These are phyloP conservation scores for Hemitrygon akajei DNA, from an alignment of 2,797 vertebrate species.

Conservation along the genomic window DNA sequence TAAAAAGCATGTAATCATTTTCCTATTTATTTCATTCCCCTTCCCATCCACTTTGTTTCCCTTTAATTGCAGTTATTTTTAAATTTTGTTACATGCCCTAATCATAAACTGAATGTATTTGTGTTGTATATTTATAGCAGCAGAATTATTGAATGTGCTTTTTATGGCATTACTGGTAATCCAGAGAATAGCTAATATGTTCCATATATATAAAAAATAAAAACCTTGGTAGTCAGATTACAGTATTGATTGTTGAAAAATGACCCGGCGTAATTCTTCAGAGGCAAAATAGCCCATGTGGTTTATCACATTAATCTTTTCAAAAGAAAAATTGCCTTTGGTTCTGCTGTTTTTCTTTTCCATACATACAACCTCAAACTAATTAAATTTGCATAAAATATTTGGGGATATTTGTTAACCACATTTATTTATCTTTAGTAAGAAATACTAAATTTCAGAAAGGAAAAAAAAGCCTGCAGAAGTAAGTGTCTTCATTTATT, in stretches of 20 bases:
- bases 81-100: not conserved
- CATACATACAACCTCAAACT: slow-evolving; percentile 38
- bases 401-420: slow-evolving; percentile 8
- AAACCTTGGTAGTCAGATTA: slow-evolving; percentile 48
- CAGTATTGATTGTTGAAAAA: slow-evolving; percentile 47
- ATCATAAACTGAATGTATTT: slow-evolving; percentile 5
- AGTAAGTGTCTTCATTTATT: not conserved
- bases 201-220: slow-evolving; percentile 37
- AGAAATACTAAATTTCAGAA: not conserved
- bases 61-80: slow-evolving; percentile 7
- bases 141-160: slow-evolving; percentile 22
- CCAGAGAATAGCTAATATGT: slow-evolving; percentile 29
- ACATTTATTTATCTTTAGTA: not conserved
- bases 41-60: not conserved
- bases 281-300: slow-evolving; percentile 42
- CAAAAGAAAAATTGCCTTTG: slow-evolving; percentile 38
- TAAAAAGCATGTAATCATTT: slow-evolving; percentile 14
- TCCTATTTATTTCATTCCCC: not conserved
- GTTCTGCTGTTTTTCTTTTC: slow-evolving; percentile 36
- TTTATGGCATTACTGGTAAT: slow-evolving; percentile 30
- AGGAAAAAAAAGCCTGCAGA: not conserved
- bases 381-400: slow-evolving; percentile 42
- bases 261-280: slow-evolving; percentile 46
- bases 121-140: slow-evolving; percentile 13
- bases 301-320: slow-evolving; percentile 14